Evolutionary conservation across 2,113 vertebrate species (phyloP).

Genomic region (Toxostoma redivivum): DNA sequence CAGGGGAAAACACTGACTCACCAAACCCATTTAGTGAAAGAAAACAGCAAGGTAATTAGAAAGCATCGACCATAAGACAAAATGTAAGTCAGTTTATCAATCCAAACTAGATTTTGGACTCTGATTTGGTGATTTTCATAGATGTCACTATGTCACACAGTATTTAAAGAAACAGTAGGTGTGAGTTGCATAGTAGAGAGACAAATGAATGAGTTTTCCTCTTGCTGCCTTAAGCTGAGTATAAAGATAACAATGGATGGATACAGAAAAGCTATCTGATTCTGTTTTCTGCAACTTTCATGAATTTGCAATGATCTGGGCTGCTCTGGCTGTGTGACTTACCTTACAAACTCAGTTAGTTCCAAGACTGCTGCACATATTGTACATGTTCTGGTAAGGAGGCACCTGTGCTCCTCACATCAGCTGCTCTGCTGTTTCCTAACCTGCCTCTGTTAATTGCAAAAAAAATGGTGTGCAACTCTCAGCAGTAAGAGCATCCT

Average conservation of each 20-base stretch:
- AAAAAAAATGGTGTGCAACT: background rate
- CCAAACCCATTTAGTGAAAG: background rate
- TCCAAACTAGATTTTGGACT: background rate
- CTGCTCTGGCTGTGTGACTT: background rate
- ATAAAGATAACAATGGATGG: background rate
- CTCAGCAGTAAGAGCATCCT: background rate
- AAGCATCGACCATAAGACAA: background rate
- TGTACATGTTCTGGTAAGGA: rapidly evolving
- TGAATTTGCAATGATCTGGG: background rate
- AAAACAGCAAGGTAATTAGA: background rate
- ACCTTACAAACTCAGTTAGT: background rate
- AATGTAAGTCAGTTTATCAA: background rate
- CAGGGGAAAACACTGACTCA: background rate
- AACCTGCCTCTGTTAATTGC: background rate
- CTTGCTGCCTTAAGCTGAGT: background rate
- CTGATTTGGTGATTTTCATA: background rate
- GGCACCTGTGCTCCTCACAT: background rate
- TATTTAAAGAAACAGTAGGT: background rate
- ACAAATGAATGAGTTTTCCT: background rate
- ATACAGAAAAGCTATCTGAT: background rate
- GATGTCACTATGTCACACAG: background rate
- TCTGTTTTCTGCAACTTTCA: background rate
- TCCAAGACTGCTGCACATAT: background rate
- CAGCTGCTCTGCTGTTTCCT: background rate
- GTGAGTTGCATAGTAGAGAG: background rate